These are phyloP conservation scores for Esox masquinongy DNA, from an alignment of 2,797 vertebrate species.

Conservation along the genomic window DNA sequence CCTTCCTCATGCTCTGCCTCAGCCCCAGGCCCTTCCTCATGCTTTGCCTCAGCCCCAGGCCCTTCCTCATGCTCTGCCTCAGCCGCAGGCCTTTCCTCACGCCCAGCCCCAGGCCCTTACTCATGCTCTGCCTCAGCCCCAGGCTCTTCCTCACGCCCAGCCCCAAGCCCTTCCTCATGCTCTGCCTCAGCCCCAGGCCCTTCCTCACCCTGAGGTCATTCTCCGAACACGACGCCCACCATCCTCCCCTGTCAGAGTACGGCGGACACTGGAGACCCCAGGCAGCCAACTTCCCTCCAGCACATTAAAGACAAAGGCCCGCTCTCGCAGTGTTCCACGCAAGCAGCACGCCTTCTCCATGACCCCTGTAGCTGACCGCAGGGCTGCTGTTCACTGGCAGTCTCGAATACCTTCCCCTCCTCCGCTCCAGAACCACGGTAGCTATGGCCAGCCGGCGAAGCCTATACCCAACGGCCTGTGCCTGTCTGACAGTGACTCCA, in stretches of 20 bases:
- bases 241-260: conserved; percentile 60
- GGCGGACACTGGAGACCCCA: conserved; percentile 61
- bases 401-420: conserved; percentile 25
- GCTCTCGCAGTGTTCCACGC: conserved; percentile 69
- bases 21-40: conserved; percentile 22
- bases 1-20: too few relatives aligned
- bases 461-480: conserved; percentile 70
- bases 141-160: conserved; percentile 22
- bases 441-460: conserved; percentile 66
- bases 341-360: conserved; percentile 53
- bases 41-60: conserved; percentile 40
- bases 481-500: conserved; percentile 81
- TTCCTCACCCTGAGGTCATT: conserved; percentile 28
- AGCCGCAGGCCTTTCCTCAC: background rate
- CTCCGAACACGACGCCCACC: conserved; percentile 55
- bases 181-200: conserved; percentile 13
- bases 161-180: conserved; percentile 25
- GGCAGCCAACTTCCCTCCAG: conserved; percentile 44
- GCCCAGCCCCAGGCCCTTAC: background rate
- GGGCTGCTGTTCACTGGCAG: conserved; percentile 55
- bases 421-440: conserved; percentile 61
- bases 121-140: conserved; percentile 12
- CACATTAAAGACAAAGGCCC: conserved; percentile 58
- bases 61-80: too few relatives aligned
- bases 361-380: conserved; percentile 61